Base-by-base conservation (phyloP, 2,888 invertebrate genomes). In the Microctonus brassicae region DNA sequence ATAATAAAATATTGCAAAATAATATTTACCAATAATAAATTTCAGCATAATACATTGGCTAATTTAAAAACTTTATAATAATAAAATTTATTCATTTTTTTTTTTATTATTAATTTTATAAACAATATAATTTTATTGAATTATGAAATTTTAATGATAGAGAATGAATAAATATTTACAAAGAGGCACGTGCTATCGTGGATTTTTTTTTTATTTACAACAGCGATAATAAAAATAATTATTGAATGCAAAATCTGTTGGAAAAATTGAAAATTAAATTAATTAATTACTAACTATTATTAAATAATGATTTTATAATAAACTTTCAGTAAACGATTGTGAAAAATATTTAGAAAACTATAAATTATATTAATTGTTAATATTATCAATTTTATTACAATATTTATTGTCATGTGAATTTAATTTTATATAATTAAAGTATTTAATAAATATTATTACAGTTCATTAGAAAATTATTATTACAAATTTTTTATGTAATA, bases 271-370 rank as follows among this genome's bases (percentile, higher is more conserved):
- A n/a, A n/a, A n/a, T n/a, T n/a, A n/a, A n/a, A n/a, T n/a, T n/a
- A n/a, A n/a, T n/a, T n/a, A 80, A 20, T 73, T 84, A 24, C 53
- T 84, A 10, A 84, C 84, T 70, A 82, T 81, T 60, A 84, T 83
- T 77, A 77, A 82, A 82, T 39, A 71, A 80, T 26, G 84, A 84
- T 72, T 68, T 83, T 33, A 83, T 83, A 63, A 84, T 82, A 74
- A 81, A 82, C 72, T 81, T 84, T 69, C n/a, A 77, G 80, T 68
- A 77, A 78, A 73, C 80, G 78, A 80, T 63, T 66, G 79, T 20
- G 69, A 67, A 24, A 77, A 71, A 73, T 61, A 33, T 62, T 72
- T 55, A 79, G 70, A 73, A 83, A 83, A 82, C 83, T 84, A 78
- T 74, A 36, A 36, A 36, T 36, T 10, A 9, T 9, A 36, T 36